Evolutionary conservation across 92 coral and sea anemone species (phyloP).

Genomic region (Hydrozoanthus gracilis): DNA sequence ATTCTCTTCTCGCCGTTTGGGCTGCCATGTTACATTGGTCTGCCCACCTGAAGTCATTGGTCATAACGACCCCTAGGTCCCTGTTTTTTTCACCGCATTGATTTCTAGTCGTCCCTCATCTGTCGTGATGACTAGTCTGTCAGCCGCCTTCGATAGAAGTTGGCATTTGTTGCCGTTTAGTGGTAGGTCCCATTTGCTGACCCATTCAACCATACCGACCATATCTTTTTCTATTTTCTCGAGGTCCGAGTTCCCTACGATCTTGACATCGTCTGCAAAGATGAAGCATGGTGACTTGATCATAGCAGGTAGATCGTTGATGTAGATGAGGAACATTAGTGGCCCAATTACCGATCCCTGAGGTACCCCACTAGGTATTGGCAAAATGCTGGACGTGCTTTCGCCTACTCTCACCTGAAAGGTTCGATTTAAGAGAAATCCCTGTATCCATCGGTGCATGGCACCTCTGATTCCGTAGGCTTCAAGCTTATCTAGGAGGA

Average conservation of each 20-base stretch:
- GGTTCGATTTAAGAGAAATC: neutral
- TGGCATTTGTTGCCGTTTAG: neutral
- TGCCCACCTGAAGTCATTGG: neutral
- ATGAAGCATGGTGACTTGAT: neutral
- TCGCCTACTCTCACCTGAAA: neutral
- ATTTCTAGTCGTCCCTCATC: too few relatives aligned
- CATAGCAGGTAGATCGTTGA: neutral
- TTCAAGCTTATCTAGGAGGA: neutral
- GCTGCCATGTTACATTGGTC: neutral
- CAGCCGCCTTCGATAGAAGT: neutral
- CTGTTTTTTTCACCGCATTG: neutral
- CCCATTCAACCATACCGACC: neutral
- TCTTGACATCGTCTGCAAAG: neutral
- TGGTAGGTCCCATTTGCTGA: neutral
- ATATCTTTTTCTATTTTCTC: too few relatives aligned
- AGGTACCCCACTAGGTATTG: neutral
- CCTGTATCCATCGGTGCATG: neutral
- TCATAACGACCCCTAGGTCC: neutral
- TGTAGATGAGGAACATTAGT: neutral
- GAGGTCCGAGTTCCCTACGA: neutral
- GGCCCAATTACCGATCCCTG: neutral
- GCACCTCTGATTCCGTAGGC: neutral
- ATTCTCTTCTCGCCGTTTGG: neutral
- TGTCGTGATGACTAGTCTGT: neutral
- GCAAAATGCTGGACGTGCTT: neutral